phyloP scores from a whole-genome alignment of 2,113 vertebrate genomes.

The Ochotona curzoniae region DNA sequence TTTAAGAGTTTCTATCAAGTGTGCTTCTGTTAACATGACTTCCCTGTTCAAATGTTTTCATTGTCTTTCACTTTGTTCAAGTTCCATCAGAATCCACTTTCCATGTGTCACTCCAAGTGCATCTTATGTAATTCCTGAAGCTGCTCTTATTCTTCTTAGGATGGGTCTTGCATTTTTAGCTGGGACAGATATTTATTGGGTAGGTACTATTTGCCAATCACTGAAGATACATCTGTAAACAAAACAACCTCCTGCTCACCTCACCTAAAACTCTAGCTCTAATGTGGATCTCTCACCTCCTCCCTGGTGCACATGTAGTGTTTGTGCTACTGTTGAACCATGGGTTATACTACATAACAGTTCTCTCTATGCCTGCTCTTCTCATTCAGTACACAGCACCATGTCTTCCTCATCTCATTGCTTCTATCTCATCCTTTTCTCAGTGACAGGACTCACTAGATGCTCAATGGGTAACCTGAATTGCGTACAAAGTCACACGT shows the following conservation, averaged over 20 bases:
- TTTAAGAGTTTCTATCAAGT: slow-evolving; percentile 39
- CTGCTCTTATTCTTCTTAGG: background rate
- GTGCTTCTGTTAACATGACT: background rate
- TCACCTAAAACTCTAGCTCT: background rate
- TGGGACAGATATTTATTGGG: slow-evolving; percentile 25
- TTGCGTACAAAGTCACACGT: background rate
- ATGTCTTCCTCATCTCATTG: background rate
- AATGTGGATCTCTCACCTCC: background rate
- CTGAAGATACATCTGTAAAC: background rate
- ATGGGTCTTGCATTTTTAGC: slow-evolving; percentile 18
- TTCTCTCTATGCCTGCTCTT: background rate
- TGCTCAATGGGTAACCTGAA: background rate
- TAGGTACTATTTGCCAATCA: background rate
- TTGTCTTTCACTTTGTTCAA: background rate
- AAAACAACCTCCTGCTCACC: background rate
- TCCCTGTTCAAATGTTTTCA: background rate
- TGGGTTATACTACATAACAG: background rate
- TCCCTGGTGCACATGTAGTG: background rate
- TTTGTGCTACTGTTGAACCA: background rate
- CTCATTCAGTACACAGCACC: background rate
- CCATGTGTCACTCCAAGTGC: background rate
- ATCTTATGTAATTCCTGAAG: background rate
- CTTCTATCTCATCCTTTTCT: background rate
- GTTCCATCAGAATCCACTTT: background rate
- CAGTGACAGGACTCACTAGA: background rate